These are phyloP conservation scores for Eristalis arbustorum DNA, from an alignment of 2,888 invertebrate genomes.

Conservation along the genomic window DNA sequence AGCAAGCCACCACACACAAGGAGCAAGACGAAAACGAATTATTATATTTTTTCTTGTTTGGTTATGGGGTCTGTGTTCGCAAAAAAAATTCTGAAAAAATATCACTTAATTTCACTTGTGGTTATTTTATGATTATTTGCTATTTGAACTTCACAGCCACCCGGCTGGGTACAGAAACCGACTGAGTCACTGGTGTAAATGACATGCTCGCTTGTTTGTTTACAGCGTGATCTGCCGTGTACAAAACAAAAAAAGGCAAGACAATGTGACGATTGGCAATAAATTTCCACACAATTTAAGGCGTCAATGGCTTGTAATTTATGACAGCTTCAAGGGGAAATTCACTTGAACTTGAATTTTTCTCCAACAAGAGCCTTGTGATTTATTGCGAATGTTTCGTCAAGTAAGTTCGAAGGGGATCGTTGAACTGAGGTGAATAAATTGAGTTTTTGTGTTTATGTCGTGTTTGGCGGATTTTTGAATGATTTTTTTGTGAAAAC, in stretches of 20 bases:
- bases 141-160: background rate
- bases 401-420: too few species aligned
- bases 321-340: background rate
- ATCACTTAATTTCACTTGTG: background rate
- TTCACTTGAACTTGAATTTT: background rate
- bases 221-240: background rate
- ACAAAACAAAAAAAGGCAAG: too few species aligned
- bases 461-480: too few species aligned
- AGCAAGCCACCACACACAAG: background rate
- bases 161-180: background rate
- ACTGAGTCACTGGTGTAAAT: background rate
- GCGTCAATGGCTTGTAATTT: background rate
- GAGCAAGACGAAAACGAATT: background rate
- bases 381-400: too few species aligned
- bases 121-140: background rate
- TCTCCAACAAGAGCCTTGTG: too few species aligned
- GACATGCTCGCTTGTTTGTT: background rate
- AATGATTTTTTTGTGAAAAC: too few species aligned
- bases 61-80: background rate
- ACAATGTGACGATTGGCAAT: background rate
- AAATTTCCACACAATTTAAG: background rate
- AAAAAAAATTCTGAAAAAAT: background rate
- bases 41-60: background rate
- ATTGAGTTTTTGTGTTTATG: too few species aligned
- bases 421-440: too few species aligned